These are phyloP conservation scores for Trematocara macrostoma DNA, from an alignment of 2,113 vertebrate species.

Conservation along the genomic window DNA sequence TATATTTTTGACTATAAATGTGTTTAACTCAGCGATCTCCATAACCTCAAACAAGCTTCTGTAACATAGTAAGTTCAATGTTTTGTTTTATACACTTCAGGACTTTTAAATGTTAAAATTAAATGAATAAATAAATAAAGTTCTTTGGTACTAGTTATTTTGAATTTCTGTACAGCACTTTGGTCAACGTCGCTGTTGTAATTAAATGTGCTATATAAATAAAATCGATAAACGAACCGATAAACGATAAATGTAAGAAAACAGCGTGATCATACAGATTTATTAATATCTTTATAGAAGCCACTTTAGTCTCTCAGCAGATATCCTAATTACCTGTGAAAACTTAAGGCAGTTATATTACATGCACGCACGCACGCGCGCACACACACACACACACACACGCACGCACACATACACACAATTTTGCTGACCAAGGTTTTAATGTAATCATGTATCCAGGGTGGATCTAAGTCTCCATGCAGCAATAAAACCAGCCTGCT, in stretches of 20 bases:
- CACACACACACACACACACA: background rate
- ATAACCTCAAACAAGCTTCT: background rate
- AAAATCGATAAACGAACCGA: background rate
- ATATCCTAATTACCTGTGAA: background rate
- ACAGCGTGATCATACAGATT: background rate
- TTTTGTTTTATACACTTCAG: background rate
- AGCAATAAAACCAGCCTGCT: background rate
- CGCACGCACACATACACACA: background rate
- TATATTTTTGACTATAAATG: background rate
- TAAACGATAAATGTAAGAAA: background rate
- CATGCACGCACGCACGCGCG: background rate
- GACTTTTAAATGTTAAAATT: background rate
- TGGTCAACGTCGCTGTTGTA: background rate
- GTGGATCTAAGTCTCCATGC: background rate
- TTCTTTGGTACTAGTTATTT: background rate
- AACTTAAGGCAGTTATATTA: background rate
- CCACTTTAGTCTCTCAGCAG: background rate
- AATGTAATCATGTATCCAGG: background rate
- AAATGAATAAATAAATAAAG: background rate
- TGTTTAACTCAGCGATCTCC: background rate
- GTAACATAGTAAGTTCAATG: background rate
- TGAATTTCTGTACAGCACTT: background rate
- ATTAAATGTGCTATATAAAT: background rate
- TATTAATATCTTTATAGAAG: background rate
- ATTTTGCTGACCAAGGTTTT: background rate